These are phyloP conservation scores for Semnopithecus entellus DNA, from an alignment of 2,113 vertebrate species.

Conservation along the genomic window DNA sequence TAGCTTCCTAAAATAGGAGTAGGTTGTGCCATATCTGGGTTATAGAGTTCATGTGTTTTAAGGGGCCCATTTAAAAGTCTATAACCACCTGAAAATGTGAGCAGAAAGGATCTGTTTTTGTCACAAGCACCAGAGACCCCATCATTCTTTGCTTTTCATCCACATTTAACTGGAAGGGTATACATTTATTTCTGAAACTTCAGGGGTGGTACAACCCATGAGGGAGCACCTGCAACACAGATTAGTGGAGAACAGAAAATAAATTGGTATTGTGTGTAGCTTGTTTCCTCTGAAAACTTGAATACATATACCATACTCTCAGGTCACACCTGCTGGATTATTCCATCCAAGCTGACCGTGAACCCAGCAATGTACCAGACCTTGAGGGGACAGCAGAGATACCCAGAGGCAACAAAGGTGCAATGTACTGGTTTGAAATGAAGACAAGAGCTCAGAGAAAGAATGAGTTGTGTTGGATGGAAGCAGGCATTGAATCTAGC, in stretches of 20 bases:
- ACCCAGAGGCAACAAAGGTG: neutral
- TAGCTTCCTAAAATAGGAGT: slow-evolving; percentile 19
- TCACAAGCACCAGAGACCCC: neutral
- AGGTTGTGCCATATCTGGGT: neutral
- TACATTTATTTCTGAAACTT: slow-evolving; percentile 12
- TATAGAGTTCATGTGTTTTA: neutral
- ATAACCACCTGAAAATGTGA: neutral
- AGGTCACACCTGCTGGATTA: neutral
- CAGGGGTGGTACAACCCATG: neutral
- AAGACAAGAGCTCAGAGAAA: neutral
- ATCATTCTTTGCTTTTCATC: neutral
- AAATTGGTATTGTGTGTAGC: neutral
- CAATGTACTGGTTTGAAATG: neutral
- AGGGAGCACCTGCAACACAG: neutral
- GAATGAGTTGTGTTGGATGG: neutral
- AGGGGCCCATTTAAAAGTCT: neutral
- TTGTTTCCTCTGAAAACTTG: neutral
- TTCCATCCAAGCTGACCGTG: neutral
- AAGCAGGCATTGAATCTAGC: neutral
- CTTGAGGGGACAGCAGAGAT: neutral
- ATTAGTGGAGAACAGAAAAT: neutral
- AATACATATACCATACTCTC: neutral
- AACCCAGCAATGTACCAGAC: neutral
- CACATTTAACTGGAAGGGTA: neutral
- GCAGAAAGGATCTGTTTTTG: neutral